Conservation (phyloP, 2,113 vertebrate species). For the Equus przewalskii region DNA sequence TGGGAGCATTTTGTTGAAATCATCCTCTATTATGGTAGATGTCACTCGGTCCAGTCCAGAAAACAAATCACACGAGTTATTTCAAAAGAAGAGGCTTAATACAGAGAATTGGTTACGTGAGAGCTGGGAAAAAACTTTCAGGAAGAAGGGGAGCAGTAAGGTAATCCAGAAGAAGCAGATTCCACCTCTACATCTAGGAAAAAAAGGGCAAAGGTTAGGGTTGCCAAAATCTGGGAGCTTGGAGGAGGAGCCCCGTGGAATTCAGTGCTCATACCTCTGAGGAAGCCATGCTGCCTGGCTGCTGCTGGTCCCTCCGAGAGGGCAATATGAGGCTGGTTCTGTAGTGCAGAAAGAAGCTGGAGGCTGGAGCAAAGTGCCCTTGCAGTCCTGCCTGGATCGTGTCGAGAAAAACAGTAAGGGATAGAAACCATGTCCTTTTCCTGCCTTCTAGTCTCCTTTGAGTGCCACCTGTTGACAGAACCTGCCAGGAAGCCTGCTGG, state of each 20-base stretch:
- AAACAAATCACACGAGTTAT: not conserved
- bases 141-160: not conserved
- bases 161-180: not conserved
- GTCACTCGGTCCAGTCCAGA: not conserved
- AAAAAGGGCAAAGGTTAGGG: not conserved
- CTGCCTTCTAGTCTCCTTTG: not conserved
- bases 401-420: not conserved
- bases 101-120: not conserved
- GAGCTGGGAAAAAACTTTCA: not conserved
- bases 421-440: not conserved
- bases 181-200: not conserved
- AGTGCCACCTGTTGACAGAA: not conserved
- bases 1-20: constrained; percentile 24
- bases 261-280: not conserved
- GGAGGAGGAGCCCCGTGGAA: not conserved
- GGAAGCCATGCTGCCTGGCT: not conserved
- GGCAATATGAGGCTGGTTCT: not conserved
- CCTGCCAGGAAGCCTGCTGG: not conserved
- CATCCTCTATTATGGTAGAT: not conserved
- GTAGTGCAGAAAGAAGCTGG: not conserved
- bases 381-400: not conserved
- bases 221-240: not conserved
- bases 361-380: not conserved
- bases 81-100: constrained; percentile 29
- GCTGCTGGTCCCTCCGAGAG: not conserved